Conservation (phyloP, 2,113 vertebrate species). For the Marmota monax region DNA sequence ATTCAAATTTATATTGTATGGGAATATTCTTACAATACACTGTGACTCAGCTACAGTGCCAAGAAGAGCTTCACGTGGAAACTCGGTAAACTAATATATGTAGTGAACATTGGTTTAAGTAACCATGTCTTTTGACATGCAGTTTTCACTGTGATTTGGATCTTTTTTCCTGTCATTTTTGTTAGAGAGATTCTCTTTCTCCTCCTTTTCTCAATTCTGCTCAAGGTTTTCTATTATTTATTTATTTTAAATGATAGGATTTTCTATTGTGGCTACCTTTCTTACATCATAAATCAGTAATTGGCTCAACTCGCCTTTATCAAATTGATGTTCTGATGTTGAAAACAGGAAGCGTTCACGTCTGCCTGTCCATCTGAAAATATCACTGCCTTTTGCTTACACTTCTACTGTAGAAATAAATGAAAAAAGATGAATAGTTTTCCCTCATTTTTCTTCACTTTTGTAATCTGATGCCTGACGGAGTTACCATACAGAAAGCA, state of each 20-base stretch:
- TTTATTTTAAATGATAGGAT: background rate
- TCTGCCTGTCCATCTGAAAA: background rate
- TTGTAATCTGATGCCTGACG: background rate
- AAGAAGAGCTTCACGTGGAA: background rate
- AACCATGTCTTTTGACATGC: background rate
- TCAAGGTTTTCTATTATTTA: background rate
- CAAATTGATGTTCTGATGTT: background rate
- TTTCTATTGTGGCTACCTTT: background rate
- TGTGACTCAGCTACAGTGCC: background rate
- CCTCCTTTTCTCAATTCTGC: background rate
- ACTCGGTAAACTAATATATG: too few relatives aligned
- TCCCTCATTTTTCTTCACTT: background rate
- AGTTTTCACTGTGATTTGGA: background rate
- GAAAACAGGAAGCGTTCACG: constrained; percentile 1
- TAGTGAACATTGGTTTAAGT: background rate
- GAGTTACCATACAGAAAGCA: background rate
- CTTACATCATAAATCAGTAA: background rate
- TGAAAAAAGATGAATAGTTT: background rate
- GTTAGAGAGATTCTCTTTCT: background rate
- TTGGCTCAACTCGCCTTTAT: background rate
- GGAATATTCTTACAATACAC: background rate
- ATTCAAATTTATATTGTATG: background rate
- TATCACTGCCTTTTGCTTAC: background rate
- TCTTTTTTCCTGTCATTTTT: background rate
- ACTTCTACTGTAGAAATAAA: background rate